phyloP scores from a whole-genome alignment of 2,113 vertebrate species.

The Trochalopteron elliotii region DNA sequence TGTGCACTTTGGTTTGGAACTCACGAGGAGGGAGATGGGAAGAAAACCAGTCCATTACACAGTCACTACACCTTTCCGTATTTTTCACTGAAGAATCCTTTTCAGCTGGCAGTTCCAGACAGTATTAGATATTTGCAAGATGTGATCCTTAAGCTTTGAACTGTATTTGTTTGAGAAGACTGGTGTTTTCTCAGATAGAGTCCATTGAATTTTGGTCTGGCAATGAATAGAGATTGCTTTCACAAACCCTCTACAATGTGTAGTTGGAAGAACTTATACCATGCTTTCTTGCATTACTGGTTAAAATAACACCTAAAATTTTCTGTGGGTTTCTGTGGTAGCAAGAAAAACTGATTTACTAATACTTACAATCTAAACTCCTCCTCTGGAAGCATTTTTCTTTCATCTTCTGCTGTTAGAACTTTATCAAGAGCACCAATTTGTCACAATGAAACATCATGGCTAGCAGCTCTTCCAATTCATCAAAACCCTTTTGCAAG shows the following conservation, averaged over 20 bases:
- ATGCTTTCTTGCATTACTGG: neutral
- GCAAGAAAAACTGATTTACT: neutral
- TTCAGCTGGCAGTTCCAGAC: neutral
- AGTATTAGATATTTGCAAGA: slow-evolving; percentile 5
- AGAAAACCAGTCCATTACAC: neutral
- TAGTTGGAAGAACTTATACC: neutral
- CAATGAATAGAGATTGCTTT: neutral
- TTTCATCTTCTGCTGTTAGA: neutral
- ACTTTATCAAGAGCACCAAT: neutral
- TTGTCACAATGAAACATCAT: neutral
- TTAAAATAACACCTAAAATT: neutral
- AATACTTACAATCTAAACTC: neutral
- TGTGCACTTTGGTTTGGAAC: neutral
- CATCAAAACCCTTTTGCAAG: neutral
- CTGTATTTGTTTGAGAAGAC: neutral
- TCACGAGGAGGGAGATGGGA: neutral
- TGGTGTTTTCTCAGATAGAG: neutral
- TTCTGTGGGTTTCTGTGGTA: neutral
- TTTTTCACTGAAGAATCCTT: neutral
- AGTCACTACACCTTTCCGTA: neutral
- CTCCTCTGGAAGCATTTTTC: neutral
- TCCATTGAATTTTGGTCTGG: neutral
- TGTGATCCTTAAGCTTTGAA: neutral
- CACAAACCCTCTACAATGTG: neutral
- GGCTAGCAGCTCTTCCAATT: neutral